Evolutionary conservation across 2,797 vertebrate species (phyloP).

Genomic region (Crenuchus spilurus): DNA sequence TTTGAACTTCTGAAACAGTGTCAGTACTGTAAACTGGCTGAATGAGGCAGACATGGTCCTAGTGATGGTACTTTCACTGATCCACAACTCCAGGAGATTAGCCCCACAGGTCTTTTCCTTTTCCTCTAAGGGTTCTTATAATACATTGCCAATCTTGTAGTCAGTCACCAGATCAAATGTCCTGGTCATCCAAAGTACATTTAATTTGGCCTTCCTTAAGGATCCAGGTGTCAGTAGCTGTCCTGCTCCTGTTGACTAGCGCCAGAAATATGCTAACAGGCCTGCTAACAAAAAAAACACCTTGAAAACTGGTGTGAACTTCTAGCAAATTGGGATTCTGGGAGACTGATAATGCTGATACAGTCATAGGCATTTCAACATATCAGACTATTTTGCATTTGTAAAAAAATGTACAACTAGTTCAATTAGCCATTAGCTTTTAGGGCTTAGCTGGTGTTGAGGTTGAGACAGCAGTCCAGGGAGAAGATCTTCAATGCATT

Average conservation of each 20-base stretch:
- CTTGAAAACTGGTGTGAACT: constrained; percentile 1
- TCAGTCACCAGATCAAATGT: constrained; percentile 22
- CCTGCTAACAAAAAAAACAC: constrained; percentile 19
- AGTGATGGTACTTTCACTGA: constrained; percentile 49
- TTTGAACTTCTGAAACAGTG: constrained; percentile 34
- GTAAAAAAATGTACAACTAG: background rate
- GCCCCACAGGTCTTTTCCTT: constrained; percentile 1
- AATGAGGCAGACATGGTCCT: constrained; percentile 42
- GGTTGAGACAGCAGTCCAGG: background rate
- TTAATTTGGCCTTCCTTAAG: constrained; percentile 3
- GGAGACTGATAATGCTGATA: constrained; percentile 1
- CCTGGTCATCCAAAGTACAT: constrained; percentile 6
- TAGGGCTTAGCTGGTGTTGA: background rate
- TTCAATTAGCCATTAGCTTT: background rate
- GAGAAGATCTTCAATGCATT: background rate
- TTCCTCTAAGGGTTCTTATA: constrained; percentile 22
- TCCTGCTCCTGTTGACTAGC: background rate
- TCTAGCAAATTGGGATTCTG: constrained; percentile 9
- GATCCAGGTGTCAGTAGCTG: constrained; percentile 20
- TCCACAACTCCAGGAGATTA: constrained; percentile 33
- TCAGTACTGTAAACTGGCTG: constrained; percentile 50
- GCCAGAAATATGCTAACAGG: constrained; percentile 17
- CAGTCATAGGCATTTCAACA: no score
- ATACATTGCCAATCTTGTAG: constrained; percentile 12
- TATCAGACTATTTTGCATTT: no score